Base-by-base conservation (phyloP, 2,113 vertebrate species). In the Prunella fulvescens region DNA sequence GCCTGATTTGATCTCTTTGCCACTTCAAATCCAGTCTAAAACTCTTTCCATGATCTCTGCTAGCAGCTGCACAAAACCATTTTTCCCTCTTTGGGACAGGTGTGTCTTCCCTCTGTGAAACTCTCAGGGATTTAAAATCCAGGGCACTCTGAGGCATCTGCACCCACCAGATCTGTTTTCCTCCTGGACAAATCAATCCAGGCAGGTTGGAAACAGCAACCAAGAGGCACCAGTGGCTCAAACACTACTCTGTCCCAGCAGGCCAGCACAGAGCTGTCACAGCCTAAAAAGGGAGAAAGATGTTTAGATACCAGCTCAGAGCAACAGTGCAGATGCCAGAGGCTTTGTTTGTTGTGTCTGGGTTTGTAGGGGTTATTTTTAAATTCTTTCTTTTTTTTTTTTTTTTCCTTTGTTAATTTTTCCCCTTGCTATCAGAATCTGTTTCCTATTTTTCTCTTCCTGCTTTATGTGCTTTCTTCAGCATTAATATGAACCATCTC, bases 171-270 rank as follows among this genome's bases (percentile, higher is more conserved):
- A 18, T 76, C 23, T 54, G 73, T 33, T 85, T 76, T 83, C 57
- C 61, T 90, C 51, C 39, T 47, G 66, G 35, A 53, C 23, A 86
- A 62, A 91, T 62, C 40, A 35, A 17, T 61, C 86, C 94, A 70
- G 74, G 73, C 22, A 78, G 22, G 90, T 22, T 91, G 84, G 70
- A 91, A 95, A 80, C 64, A 91, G 23, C 7, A 74, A 50, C 53
- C 87, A 92, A 70, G 61, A 94, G 94, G 51, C 73, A 88, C 33
- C 4, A 10, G 88, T 86, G 87, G 60, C 70, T 84, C 79, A 44
- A 89, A 33, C 42, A 10, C 56, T 81, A n/a, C 47, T 72, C 74
- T 80, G 44, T 60, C 64, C 70, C 86, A 92, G 51, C 54, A 14
- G 3, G 15, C 39, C 83, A 93, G 58, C 44, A 12, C 1, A 19